A percentile compares a stretch with the other conserved stretches of the same genome.
These are phyloP conservation scores for Pygocentrus nattereri DNA, from an alignment of 2,797 vertebrate species.

Conservation along the genomic window DNA sequence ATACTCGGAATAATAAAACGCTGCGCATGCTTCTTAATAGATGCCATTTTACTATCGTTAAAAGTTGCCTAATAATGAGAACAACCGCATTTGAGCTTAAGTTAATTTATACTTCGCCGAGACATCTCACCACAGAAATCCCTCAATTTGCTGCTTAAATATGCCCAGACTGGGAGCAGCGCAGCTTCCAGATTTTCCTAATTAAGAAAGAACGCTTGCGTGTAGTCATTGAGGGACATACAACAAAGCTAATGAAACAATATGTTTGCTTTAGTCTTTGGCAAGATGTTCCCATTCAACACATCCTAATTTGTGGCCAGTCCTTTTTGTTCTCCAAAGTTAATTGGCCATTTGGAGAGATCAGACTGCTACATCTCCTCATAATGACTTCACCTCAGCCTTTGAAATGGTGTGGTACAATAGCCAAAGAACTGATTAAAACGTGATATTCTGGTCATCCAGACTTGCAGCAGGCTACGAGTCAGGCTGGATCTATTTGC, in stretches of 20 bases:
- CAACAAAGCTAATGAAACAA: background rate
- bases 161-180: background rate
- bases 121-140: background rate
- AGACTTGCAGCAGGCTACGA: background rate
- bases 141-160: background rate
- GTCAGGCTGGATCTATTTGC: conserved; percentile 20
- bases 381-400: background rate
- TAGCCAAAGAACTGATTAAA: background rate
- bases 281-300: background rate
- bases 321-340: background rate
- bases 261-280: background rate
- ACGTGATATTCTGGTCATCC: conserved; percentile 6
- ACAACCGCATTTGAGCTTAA: background rate
- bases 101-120: background rate
- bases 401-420: background rate
- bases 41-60: conserved; percentile 9
- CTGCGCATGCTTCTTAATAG: background rate
- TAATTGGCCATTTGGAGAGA: conserved; percentile 2
- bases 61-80: background rate
- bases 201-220: background rate
- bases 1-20: background rate
- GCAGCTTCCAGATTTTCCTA: background rate
- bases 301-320: background rate
- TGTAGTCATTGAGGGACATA: background rate
- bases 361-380: background rate